phyloP scores from a whole-genome alignment of 2,888 invertebrate species.

The Phortica okadai region DNA sequence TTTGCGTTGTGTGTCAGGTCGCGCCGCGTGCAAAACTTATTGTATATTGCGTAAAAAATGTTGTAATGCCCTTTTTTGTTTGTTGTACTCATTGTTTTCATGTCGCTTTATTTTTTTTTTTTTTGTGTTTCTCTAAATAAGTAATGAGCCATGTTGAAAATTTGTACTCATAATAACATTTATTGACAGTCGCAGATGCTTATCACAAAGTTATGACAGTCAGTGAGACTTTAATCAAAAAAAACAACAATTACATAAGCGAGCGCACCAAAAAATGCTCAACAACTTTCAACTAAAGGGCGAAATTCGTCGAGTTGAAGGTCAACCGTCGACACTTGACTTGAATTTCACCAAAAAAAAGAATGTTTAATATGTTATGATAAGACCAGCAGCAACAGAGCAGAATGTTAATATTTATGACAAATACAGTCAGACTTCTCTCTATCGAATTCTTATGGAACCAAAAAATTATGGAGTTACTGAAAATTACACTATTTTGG shows the following conservation, averaged over 20 bases:
- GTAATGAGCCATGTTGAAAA: conserved; percentile 8
- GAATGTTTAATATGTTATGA: too few relatives aligned
- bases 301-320: neutral
- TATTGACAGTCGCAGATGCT: conserved; percentile 11
- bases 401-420: too few relatives aligned
- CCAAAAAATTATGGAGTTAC: too few relatives aligned
- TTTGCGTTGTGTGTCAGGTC: neutral
- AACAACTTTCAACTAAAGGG: neutral
- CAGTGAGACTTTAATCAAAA: neutral
- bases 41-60: conserved; percentile 15
- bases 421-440: too few relatives aligned
- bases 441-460: too few relatives aligned
- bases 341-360: neutral
- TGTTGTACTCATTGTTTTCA: neutral
- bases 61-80: conserved; percentile 1
- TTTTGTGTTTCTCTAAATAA: neutral
- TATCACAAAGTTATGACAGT: neutral
- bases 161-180: conserved; percentile 9
- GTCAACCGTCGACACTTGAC: neutral
- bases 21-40: neutral
- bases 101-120: neutral
- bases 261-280: neutral
- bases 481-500: too few relatives aligned
- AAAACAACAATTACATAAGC: neutral
- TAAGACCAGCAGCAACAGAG: too few relatives aligned